Conservation (phyloP, 2,888 invertebrate genomes). For the Enoplolaimus lenunculus region DNA sequence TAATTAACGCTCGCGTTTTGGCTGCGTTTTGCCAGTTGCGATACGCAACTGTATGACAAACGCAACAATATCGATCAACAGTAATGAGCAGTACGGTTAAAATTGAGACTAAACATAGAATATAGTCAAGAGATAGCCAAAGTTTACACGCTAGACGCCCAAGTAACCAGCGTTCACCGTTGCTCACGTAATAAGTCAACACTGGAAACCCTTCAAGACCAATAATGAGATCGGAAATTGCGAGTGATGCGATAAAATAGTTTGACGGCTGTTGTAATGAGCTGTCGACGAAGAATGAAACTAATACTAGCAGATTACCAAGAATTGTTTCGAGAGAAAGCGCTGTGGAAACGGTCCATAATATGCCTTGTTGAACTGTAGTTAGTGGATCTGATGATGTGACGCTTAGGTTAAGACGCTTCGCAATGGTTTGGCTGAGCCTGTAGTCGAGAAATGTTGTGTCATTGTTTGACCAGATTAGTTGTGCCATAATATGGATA, state of each 20-base stretch:
- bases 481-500: too few relatives aligned
- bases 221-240: conserved; percentile 37
- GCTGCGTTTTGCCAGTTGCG: conserved; percentile 53
- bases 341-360: conserved; percentile 17
- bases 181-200: conserved; percentile 37
- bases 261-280: conserved; percentile 39
- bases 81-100: too few relatives aligned
- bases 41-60: conserved; percentile 38
- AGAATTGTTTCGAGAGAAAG: conserved; percentile 33
- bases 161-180: conserved; percentile 27
- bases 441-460: too few relatives aligned
- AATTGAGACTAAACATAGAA: conserved; percentile 37
- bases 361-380: too few relatives aligned
- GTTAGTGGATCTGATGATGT: too few relatives aligned
- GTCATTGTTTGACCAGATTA: too few relatives aligned
- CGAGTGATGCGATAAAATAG: conserved; percentile 37
- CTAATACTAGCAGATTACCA: conserved; percentile 37
- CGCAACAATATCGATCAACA: conserved; percentile 31
- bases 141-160: conserved; percentile 27
- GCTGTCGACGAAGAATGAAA: conserved; percentile 35
- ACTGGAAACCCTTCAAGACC: conserved; percentile 38
- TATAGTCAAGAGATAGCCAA: conserved; percentile 39
- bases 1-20: conserved; percentile 51
- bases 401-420: too few relatives aligned
- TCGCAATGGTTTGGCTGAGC: too few relatives aligned